phyloP scores from a whole-genome alignment of 1,140 invertebrate species.

The Gryllus bimaculatus region DNA sequence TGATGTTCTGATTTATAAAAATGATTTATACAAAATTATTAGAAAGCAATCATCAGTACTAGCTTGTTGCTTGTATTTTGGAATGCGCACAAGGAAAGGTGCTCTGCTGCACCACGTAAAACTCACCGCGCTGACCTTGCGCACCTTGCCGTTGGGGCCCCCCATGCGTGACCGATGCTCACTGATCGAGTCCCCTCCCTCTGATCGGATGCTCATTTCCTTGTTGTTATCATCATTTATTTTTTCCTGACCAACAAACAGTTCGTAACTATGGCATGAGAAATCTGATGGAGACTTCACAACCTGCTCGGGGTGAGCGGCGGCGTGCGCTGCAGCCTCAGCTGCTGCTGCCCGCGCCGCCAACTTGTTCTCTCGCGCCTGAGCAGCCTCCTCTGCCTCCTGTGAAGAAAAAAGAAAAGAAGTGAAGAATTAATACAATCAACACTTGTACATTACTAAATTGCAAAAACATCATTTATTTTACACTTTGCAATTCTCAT shows the following conservation, averaged over 20 bases:
- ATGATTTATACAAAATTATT: too few species aligned
- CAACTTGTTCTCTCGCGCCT: slow-evolving; percentile 48
- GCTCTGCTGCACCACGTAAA: slow-evolving; percentile 24
- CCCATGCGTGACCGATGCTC: slow-evolving; percentile 50
- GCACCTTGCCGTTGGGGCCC: slow-evolving; percentile 55
- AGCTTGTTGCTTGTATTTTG: neutral
- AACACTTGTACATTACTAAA: neutral
- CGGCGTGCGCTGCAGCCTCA: slow-evolving; percentile 39
- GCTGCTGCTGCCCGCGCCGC: slow-evolving; percentile 41
- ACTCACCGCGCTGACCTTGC: slow-evolving; percentile 88
- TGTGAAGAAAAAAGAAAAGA: neutral
- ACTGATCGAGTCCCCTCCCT: slow-evolving; percentile 73
- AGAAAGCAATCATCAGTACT: neutral
- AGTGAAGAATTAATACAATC: neutral
- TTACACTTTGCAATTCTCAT: neutral
- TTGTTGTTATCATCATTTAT: slow-evolving; percentile 78
- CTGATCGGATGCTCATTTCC: slow-evolving; percentile 83
- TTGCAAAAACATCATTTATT: too few species aligned
- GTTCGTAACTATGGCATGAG: slow-evolving; percentile 81
- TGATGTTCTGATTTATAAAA: too few species aligned
- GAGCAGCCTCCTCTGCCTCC: slow-evolving; percentile 74
- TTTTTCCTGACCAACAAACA: slow-evolving; percentile 77
- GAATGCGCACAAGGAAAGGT: neutral
- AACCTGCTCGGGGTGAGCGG: slow-evolving; percentile 40
- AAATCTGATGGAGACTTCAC: slow-evolving; percentile 81